Evolutionary conservation across 2,113 vertebrate species (phyloP).

Genomic region (Peucedramus taeniatus): DNA sequence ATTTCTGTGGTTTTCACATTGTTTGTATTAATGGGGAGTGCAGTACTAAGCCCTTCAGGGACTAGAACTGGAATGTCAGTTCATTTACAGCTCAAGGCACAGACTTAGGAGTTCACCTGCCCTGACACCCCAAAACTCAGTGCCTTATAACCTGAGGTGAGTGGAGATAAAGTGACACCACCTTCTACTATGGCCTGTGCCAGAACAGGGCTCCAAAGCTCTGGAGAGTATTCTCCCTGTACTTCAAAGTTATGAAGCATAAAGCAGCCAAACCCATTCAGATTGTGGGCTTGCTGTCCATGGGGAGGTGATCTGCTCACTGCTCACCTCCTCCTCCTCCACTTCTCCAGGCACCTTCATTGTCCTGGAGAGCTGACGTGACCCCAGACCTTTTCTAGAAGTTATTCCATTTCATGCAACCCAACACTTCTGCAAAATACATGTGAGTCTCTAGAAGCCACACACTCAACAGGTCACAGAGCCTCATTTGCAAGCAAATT

Average conservation of each 20-base stretch:
- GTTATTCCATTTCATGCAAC: background rate
- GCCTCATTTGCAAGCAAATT: background rate
- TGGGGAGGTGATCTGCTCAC: background rate
- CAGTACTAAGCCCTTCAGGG: background rate
- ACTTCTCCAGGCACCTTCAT: background rate
- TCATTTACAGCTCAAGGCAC: background rate
- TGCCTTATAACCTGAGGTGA: accelerated
- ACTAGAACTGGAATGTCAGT: background rate
- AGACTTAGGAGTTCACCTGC: background rate
- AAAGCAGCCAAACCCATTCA: background rate
- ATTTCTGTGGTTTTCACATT: background rate
- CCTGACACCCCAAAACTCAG: accelerated
- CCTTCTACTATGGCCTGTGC: background rate
- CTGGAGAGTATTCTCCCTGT: too few species aligned
- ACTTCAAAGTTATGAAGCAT: accelerated
- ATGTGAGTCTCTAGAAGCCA: accelerated
- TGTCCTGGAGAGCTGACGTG: background rate
- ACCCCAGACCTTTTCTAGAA: background rate
- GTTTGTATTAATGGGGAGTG: background rate
- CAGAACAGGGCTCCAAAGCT: background rate
- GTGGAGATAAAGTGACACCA: accelerated
- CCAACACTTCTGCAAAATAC: background rate
- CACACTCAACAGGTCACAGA: background rate
- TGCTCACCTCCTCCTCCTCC: background rate
- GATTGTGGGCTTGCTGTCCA: background rate